Evolutionary conservation across 2,797 vertebrate genomes (phyloP).

Genomic region (Phoebastria nigripes): DNA sequence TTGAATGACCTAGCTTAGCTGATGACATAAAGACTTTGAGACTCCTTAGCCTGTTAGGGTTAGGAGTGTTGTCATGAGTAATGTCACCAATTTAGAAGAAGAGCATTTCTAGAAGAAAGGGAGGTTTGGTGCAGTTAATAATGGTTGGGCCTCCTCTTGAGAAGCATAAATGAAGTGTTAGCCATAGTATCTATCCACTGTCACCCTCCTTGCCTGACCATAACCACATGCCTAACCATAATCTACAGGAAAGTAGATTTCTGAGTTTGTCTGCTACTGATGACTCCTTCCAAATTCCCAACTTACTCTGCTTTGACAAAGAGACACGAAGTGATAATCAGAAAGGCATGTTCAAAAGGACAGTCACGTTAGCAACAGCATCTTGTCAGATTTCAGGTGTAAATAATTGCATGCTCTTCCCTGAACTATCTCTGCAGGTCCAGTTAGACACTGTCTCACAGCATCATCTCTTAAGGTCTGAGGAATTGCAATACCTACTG

Average conservation of each 20-base stretch:
- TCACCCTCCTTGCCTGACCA: background rate
- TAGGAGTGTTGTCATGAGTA: background rate
- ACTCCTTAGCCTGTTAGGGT: background rate
- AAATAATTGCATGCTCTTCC: background rate
- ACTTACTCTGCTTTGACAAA: background rate
- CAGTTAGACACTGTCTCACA: background rate
- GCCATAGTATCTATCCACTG: background rate
- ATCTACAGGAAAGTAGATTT: background rate
- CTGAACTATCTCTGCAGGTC: background rate
- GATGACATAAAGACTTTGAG: background rate
- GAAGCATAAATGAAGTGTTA: background rate
- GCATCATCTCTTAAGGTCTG: background rate
- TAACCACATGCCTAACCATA: background rate
- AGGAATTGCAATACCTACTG: fast-evolving
- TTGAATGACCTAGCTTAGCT: background rate
- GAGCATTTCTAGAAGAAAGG: background rate
- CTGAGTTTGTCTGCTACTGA: background rate
- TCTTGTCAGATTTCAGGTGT: background rate
- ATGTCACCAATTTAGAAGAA: background rate
- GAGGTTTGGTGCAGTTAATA: background rate
- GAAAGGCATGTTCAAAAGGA: background rate
- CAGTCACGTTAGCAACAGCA: background rate
- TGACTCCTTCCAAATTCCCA: background rate
- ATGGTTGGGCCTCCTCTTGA: background rate
- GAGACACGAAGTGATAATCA: background rate